Evolutionary conservation across 2,888 invertebrate species (phyloP).

Genomic region (Drosophila antonietae): DNA sequence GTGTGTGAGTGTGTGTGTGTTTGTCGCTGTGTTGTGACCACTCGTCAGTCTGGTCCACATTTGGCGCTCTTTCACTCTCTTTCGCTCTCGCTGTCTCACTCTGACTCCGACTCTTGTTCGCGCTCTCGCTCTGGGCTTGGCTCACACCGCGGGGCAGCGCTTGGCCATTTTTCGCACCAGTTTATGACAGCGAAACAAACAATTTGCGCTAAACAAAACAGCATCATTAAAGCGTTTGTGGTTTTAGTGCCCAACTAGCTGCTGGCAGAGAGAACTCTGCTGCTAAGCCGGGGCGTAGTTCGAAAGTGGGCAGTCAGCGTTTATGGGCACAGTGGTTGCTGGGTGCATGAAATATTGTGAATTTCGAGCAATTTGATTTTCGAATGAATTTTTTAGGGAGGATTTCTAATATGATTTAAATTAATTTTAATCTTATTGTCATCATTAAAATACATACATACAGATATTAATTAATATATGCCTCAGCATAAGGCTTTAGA

Average conservation of each 20-base stretch:
- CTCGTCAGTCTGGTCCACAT: constrained; percentile 44
- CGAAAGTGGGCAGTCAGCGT: constrained; percentile 53
- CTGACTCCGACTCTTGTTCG: background rate
- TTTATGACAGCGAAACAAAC: constrained; percentile 82
- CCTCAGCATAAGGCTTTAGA: too few relatives aligned
- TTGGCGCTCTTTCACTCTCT: constrained; percentile 23
- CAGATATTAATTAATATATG: too few relatives aligned
- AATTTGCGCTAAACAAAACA: constrained; percentile 82
- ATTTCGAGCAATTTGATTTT: background rate
- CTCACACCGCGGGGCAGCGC: constrained; percentile 50
- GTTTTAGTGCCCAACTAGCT: constrained; percentile 73
- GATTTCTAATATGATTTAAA: too few relatives aligned
- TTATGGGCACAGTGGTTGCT: constrained; percentile 40
- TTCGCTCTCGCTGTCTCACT: background rate
- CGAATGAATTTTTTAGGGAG: background rate
- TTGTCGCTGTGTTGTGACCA: constrained; percentile 33
- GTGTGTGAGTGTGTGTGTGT: background rate
- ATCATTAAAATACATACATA: too few relatives aligned
- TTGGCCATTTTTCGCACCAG: constrained; percentile 81
- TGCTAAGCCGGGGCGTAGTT: constrained; percentile 29
- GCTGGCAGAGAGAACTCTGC: constrained; percentile 35
- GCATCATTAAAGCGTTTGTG: constrained; percentile 83
- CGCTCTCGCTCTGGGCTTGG: constrained; percentile 28
- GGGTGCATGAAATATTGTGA: background rate
- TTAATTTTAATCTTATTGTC: too few relatives aligned